phyloP scores from a whole-genome alignment of 2,113 vertebrate genomes.

The Orthonyx spaldingii region DNA sequence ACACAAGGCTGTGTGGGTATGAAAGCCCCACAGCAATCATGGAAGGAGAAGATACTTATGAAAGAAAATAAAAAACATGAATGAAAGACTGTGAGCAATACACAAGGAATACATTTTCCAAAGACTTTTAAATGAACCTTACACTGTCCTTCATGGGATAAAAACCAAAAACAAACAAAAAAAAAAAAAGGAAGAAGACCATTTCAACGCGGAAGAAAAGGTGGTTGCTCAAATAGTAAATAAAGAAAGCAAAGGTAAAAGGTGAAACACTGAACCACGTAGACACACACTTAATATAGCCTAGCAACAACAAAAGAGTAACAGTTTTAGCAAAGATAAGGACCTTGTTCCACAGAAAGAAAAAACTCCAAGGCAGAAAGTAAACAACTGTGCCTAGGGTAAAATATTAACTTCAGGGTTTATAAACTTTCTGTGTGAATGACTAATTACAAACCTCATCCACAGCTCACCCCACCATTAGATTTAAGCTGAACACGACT shows the following conservation, averaged over 20 bases:
- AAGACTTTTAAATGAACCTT: background rate
- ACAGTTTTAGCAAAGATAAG: background rate
- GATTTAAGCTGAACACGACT: background rate
- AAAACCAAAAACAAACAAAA: rapidly evolving
- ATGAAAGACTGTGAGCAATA: background rate
- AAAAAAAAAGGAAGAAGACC: background rate
- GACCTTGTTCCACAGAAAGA: background rate
- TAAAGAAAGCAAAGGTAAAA: background rate
- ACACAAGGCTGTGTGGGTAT: background rate
- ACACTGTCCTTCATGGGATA: background rate
- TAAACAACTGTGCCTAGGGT: background rate
- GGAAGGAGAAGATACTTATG: background rate
- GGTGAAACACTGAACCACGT: background rate
- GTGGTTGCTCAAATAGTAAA: background rate
- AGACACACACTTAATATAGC: background rate
- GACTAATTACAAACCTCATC: background rate
- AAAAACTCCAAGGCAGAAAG: background rate
- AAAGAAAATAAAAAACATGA: background rate
- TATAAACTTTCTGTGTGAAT: background rate
- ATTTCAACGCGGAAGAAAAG: background rate
- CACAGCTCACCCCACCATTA: background rate
- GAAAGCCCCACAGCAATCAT: background rate
- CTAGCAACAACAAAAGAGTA: background rate
- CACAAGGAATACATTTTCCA: background rate
- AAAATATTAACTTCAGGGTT: background rate